phyloP scores from a whole-genome alignment of 2,797 vertebrate species.

The Leucoraja ocellata region DNA sequence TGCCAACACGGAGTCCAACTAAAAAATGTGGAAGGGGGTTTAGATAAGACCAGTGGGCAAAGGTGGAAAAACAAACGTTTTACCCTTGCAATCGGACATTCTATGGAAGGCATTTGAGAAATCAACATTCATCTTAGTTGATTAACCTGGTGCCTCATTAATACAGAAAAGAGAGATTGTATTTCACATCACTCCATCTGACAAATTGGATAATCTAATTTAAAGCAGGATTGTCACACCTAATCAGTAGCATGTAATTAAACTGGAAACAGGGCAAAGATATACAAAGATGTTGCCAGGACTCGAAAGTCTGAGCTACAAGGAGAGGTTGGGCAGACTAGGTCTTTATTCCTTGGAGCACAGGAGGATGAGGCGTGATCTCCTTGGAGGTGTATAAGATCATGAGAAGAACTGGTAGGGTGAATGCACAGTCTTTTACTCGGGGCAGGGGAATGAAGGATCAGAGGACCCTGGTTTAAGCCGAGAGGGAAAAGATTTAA shows the following conservation, averaged over 20 bases:
- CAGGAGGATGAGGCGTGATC: too few relatives aligned
- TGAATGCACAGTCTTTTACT: too few relatives aligned
- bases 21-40: not conserved
- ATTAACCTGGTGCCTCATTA: not conserved
- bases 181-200: not conserved
- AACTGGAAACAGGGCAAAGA: too few relatives aligned
- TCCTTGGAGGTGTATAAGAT: too few relatives aligned
- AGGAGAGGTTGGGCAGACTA: too few relatives aligned
- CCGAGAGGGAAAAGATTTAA: too few relatives aligned
- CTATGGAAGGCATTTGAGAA: not conserved
- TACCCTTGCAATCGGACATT: not conserved
- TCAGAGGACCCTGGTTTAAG: too few relatives aligned
- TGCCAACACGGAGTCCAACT: not conserved
- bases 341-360: too few relatives aligned
- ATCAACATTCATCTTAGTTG: not conserved
- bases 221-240: not conserved
- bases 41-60: not conserved
- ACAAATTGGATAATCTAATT: not conserved
- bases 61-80: not conserved
- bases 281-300: too few relatives aligned
- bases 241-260: not conserved
- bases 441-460: too few relatives aligned
- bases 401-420: too few relatives aligned
- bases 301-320: too few relatives aligned
- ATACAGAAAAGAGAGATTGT: not conserved